Evolutionary conservation across 2,113 vertebrate species (phyloP), one percentile per base, ranked within the genome.

Genomic region (Macaca mulatta): DNA sequence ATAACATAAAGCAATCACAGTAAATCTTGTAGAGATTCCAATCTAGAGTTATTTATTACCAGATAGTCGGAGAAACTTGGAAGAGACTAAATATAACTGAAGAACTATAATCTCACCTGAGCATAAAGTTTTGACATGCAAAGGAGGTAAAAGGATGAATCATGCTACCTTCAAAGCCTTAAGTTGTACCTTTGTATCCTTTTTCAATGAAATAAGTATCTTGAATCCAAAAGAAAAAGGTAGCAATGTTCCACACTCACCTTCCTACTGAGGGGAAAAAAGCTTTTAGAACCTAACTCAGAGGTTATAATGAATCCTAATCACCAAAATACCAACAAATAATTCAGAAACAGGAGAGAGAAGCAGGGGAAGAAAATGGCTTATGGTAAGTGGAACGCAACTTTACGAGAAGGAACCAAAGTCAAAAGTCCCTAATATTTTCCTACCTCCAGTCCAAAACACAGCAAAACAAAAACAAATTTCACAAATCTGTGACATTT

Each of bases 101-200:
- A 93, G 61, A 97, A 83, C 52, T 95, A 93, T n/a, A 88, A 81
- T 94, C 61, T 93, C 40, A 93, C 52, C 48, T 91, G 23, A 96
- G 50, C 43, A 93, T 64, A 86, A 95, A 96, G 57, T 96, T 89
- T 57, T 87, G 50, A 94, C 32, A 86, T 32, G 43, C 61, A 97
- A 90, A 97, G 30, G 64, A 93, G 50, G 55, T 57, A 93, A 96
- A 94, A 22, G 45, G 40, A 92, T 38, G n/a, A 82, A 84, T 88
- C 64, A 84, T 3, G 18, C 17, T 85, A 55, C 69, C 61, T 82
- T 91, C 64, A 80, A 95, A 96, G 52, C 38, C n/a, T 96, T 92
- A 89, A 74, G 2, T 11, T 74, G n/a, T 57, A 69, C 40, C 18
- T 78, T 93, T 86, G 55, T 89, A 77, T 75, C 17, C 57, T 96